Conservation (phyloP, 2,888 invertebrate genomes). For the Archips xylosteana region DNA sequence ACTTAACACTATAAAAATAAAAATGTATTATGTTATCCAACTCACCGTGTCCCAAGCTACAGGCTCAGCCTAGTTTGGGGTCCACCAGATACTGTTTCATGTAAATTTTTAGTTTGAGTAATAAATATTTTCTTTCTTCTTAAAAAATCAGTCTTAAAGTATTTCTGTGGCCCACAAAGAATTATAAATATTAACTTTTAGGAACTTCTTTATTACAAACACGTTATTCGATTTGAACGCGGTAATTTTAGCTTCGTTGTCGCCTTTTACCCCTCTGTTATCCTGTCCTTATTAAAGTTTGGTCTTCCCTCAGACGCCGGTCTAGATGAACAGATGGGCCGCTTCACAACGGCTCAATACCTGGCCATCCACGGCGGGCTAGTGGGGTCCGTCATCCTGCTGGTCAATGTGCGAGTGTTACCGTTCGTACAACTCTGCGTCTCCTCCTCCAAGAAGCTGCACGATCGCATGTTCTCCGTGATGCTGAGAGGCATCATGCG, state of each 20-base stretch:
- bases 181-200: no score
- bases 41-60: no score
- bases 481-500: conserved; percentile 81
- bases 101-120: no score
- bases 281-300: not conserved
- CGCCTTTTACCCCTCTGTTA: not conserved
- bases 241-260: not conserved
- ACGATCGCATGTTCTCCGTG: conserved; percentile 88
- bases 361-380: conserved; percentile 87
- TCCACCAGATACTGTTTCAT: no score
- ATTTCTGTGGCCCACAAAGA: no score
- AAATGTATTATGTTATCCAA: no score
- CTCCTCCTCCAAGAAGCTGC: conserved; percentile 88
- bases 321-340: conserved; percentile 69
- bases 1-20: no score
- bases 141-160: no score
- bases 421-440: conserved; percentile 88
- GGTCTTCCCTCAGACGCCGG: conserved; percentile 59
- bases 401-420: conserved; percentile 87
- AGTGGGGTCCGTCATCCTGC: conserved; percentile 78
- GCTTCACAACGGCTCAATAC: conserved; percentile 78
- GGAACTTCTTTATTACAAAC: no score
- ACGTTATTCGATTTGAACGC: not conserved
- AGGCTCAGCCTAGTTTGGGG: no score
- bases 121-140: no score